phyloP scores from a whole-genome alignment of 2,113 vertebrate species.

The Campylomormyrus tamandua region DNA sequence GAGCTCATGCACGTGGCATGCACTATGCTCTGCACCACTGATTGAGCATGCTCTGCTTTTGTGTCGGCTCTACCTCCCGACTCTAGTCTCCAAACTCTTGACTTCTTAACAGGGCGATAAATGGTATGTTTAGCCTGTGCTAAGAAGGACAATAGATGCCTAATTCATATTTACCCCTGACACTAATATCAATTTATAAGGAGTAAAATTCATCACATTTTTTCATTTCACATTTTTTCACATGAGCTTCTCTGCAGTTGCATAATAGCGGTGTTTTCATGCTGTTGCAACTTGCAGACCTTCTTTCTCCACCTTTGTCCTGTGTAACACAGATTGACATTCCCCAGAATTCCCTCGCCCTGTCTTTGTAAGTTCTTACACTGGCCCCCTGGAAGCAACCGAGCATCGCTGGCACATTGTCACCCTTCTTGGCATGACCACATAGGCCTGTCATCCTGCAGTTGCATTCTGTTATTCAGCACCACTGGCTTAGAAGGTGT shows the following conservation, averaged over 20 bases:
- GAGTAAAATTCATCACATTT: neutral
- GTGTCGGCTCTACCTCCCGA: neutral
- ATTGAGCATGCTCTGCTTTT: slow-evolving; percentile 37
- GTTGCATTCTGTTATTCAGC: neutral
- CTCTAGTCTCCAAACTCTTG: neutral
- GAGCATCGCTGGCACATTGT: neutral
- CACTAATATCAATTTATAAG: neutral
- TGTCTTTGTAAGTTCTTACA: neutral
- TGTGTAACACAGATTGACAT: slow-evolving; percentile 25
- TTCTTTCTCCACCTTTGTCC: slow-evolving; percentile 10
- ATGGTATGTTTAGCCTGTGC: neutral
- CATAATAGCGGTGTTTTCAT: neutral
- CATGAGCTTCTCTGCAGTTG: slow-evolving; percentile 2
- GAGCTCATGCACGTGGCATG: slow-evolving; percentile 45
- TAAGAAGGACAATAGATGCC: neutral
- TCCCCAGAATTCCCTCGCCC: neutral
- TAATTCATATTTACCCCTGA: neutral
- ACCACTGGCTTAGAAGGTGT: neutral
- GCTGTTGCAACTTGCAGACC: neutral
- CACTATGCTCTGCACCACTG: slow-evolving; percentile 21
- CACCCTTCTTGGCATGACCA: neutral
- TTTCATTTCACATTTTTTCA: neutral
- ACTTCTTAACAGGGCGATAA: slow-evolving; percentile 7
- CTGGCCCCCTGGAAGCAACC: neutral
- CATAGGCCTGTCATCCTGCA: neutral